phyloP scores from a whole-genome alignment of 1,140 invertebrate genomes.

The Calosoma granatense region DNA sequence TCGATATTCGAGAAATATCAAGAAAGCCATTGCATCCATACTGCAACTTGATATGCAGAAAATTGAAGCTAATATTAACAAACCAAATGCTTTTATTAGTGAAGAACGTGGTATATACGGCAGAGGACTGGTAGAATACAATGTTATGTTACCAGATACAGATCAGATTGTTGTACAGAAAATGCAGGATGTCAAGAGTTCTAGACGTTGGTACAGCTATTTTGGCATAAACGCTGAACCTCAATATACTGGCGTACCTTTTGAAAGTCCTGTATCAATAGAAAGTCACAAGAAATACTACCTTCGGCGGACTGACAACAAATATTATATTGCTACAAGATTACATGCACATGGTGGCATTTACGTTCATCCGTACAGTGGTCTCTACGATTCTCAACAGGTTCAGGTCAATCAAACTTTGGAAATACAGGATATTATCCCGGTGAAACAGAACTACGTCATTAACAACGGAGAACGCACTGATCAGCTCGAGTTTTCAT shows the following conservation, averaged over 20 bases:
- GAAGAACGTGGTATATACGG: conserved; percentile 23
- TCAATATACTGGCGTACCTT: conserved; percentile 15
- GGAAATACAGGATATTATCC: conserved; percentile 21
- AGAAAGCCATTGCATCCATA: conserved; percentile 31
- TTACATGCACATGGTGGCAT: conserved; percentile 20
- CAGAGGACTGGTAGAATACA: conserved; percentile 16
- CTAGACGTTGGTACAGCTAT: conserved; percentile 10
- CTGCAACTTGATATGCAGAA: conserved; percentile 30
- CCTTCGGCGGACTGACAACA: conserved; percentile 15
- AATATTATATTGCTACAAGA: background rate
- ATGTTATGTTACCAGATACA: conserved; percentile 15
- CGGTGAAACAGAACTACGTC: conserved; percentile 15
- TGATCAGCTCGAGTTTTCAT: conserved; percentile 10
- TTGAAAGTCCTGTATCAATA: conserved; percentile 8
- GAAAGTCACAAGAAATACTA: conserved; percentile 17
- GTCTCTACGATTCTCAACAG: conserved; percentile 31
- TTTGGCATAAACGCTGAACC: conserved; percentile 12
- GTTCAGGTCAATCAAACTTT: conserved; percentile 35
- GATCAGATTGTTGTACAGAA: conserved; percentile 19
- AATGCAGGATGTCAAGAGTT: conserved; percentile 16
- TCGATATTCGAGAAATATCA: conserved; percentile 32
- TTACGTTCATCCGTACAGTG: conserved; percentile 33
- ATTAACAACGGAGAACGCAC: conserved; percentile 16
- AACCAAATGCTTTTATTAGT: conserved; percentile 16
- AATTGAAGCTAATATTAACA: conserved; percentile 10